These are phyloP conservation scores for Tigriopus californicus DNA, from an alignment of 2,888 invertebrate species.

Conservation along the genomic window DNA sequence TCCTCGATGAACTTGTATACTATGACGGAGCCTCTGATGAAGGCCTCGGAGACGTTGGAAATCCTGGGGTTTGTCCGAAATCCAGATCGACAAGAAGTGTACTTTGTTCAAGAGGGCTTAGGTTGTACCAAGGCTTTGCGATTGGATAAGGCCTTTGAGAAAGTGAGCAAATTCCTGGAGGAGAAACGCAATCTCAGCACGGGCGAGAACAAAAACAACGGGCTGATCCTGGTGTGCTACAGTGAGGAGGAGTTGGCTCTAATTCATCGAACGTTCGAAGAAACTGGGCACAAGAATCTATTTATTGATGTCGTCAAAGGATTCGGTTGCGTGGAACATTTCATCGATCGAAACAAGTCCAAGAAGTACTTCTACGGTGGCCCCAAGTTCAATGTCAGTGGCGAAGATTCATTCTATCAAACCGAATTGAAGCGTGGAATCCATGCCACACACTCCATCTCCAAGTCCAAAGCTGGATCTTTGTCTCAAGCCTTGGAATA, in stretches of 20 bases:
- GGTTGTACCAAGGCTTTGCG: constrained; percentile 3
- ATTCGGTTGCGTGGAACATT: not conserved
- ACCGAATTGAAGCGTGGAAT: not conserved
- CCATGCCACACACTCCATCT: not conserved
- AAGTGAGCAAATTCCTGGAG: not conserved
- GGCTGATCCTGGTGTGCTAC: not conserved
- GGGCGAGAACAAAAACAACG: constrained; percentile 7
- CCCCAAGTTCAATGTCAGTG: not conserved
- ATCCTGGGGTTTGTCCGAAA: constrained; percentile 1
- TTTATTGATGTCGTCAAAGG: constrained; percentile 5
- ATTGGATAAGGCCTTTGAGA: constrained; percentile 1
- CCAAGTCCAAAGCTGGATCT: constrained; percentile 10
- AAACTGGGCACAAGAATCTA: not conserved
- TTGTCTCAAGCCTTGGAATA: not conserved
- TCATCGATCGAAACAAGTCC: not conserved
- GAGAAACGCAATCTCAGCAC: not conserved
- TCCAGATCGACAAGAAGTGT: not conserved
- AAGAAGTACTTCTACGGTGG: constrained; percentile 6
- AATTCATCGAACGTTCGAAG: not conserved
- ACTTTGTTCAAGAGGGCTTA: constrained; percentile 7
- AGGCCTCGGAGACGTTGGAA: not conserved
- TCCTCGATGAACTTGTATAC: not conserved
- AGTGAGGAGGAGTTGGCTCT: not conserved
- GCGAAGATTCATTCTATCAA: not conserved
- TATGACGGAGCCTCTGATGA: not conserved